phyloP scores from a whole-genome alignment of 2,113 vertebrate genomes.

The Channa argus region DNA sequence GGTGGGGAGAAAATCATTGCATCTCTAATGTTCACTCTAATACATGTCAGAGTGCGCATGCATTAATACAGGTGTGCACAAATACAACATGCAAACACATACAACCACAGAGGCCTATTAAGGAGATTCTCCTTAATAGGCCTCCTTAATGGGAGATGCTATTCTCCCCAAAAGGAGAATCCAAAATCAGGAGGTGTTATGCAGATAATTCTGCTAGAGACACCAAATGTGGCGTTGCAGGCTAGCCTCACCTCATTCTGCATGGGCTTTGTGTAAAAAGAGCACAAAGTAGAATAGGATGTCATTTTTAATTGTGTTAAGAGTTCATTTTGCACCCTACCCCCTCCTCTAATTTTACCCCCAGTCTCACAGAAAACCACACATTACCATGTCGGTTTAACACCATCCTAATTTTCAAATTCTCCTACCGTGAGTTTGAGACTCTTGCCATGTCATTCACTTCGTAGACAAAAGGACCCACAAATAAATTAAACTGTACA shows the following conservation, averaged over 20 bases:
- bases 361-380: slow-evolving; percentile 65
- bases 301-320: slow-evolving; percentile 69
- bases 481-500: background rate
- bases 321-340: slow-evolving; percentile 83
- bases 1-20: too few species aligned
- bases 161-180: slow-evolving; percentile 70
- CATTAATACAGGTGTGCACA: slow-evolving; percentile 18
- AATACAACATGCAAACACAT: slow-evolving; percentile 46
- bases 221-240: slow-evolving; percentile 67
- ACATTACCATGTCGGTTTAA: slow-evolving; percentile 47
- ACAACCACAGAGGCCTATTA: slow-evolving; percentile 73
- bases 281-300: slow-evolving; percentile 69
- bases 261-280: slow-evolving; percentile 76
- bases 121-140: slow-evolving; percentile 33
- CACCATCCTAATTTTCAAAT: slow-evolving; percentile 9
- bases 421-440: slow-evolving; percentile 3
- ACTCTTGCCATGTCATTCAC: slow-evolving; percentile 4
- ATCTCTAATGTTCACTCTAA: too few species aligned
- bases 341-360: slow-evolving; percentile 83
- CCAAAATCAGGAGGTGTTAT: slow-evolving; percentile 77
- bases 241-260: slow-evolving; percentile 67
- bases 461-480: slow-evolving; percentile 17
- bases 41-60: slow-evolving; percentile 66
- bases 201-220: slow-evolving; percentile 83
- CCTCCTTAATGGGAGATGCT: too few species aligned